Conservation (phyloP, 64 coral and sea anemone species). For the Platygyra sinensis region DNA sequence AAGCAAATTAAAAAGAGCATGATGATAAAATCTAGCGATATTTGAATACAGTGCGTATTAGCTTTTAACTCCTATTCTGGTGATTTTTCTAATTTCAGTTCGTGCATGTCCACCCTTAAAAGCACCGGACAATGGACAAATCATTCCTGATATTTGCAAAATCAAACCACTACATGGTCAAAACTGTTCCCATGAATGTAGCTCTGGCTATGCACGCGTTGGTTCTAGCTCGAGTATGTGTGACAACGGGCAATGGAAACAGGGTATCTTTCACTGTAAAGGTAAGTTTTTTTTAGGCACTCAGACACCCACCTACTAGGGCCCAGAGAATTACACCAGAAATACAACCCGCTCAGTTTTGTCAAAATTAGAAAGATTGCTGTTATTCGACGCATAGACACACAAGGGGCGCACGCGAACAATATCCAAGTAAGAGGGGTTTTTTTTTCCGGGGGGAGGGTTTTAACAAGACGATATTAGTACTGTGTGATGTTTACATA, state of each 20-base stretch:
- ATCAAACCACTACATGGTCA: constrained; percentile 18
- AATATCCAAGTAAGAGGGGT: too few relatives aligned
- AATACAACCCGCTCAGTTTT: too few relatives aligned
- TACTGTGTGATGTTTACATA: too few relatives aligned
- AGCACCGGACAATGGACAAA: constrained; percentile 21
- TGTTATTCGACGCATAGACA: too few relatives aligned
- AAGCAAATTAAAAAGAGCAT: too few relatives aligned
- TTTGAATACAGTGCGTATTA: not conserved
- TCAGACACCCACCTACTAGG: too few relatives aligned
- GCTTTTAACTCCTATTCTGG: not conserved
- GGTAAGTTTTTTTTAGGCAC: constrained; percentile 10
- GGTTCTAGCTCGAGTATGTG: constrained; percentile 14
- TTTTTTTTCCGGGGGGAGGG: too few relatives aligned
- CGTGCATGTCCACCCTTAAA: not conserved
- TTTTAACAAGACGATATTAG: too few relatives aligned
- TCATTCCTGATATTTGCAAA: constrained; percentile 31
- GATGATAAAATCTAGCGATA: not conserved
- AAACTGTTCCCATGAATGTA: constrained; percentile 36
- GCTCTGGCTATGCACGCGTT: constrained; percentile 22
- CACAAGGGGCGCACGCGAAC: too few relatives aligned
- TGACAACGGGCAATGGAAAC: constrained; percentile 18
- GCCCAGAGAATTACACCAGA: too few relatives aligned
- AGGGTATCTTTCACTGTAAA: not conserved
- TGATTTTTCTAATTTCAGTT: not conserved
- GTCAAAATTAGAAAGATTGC: too few relatives aligned